Evolutionary conservation across 2,113 vertebrate genomes (phyloP), one percentile per base, ranked within the genome.

Genomic region (Corythaixoides concolor): DNA sequence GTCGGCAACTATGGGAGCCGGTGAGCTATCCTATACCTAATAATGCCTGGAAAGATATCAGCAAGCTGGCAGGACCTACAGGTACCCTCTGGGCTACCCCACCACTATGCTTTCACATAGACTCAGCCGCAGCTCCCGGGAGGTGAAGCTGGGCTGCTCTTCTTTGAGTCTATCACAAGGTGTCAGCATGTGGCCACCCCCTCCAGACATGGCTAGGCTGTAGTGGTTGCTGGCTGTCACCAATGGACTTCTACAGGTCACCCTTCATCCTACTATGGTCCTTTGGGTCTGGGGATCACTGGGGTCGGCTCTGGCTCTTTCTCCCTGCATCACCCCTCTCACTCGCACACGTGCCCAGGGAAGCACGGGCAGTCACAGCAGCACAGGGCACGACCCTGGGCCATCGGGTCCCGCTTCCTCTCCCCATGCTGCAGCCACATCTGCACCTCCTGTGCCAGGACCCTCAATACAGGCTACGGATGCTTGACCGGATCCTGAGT

Each of bases 161-260:
- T 87, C 87, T 70, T 30, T 49, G 47, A 56, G 91, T 64, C 77
- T 77, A 82, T 94, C 96, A 96, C 94, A 89, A 96, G 96, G 81
- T 94, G 95, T 97, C 96, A 97, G 91, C 68, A 73, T 84, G 52
- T n/a, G 86, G 93, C 94, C 9, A 12, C n/a, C 59, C 75, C 83
- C 72, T 76, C 64, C n/a, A 33, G 58, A 37, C 63, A 17, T 0
- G 53, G 56, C 52, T 82, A 33, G 27, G 52, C 70, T 45, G 39
- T 3, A 6, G 45, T 1, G 26, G 12, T 18, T 52, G 27, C 81
- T 53, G 49, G 30, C 39, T 26, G 37, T 35, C 53, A 37, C 70
- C 12, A 7, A 15, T 8, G 41, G 28, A 50, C 55, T 77, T 43
- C 32, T 8, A 1, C 32, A 55, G 15, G n/a, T 59, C 59, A 76